phyloP scores from a whole-genome alignment of 2,113 vertebrate genomes.

The Spheniscus mendiculus region DNA sequence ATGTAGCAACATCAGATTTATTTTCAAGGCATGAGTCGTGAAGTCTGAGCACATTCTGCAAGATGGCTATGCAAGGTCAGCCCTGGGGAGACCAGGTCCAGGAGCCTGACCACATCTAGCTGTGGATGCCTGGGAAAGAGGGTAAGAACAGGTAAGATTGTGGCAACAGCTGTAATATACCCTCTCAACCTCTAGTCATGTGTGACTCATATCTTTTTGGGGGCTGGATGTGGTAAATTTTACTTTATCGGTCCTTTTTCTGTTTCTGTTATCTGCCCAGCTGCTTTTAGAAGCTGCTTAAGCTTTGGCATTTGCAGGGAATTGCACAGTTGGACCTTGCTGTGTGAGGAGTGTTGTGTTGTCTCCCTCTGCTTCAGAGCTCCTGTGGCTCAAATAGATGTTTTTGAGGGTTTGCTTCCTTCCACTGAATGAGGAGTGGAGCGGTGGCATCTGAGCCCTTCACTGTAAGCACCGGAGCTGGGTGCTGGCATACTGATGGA shows the following conservation, averaged over 20 bases:
- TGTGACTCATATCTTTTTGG: not conserved
- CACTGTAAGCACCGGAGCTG: not conserved
- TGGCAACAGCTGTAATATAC: not conserved
- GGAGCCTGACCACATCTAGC: not conserved
- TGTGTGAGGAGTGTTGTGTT: rapidly evolving
- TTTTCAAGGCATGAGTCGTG: not conserved
- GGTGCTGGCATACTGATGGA: not conserved
- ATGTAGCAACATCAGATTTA: not conserved
- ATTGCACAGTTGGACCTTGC: not conserved
- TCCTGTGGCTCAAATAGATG: rapidly evolving
- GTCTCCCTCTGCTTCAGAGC: not conserved
- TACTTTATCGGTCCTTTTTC: not conserved
- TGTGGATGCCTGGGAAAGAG: not conserved
- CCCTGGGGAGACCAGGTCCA: not conserved
- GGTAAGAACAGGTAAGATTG: too few relatives aligned
- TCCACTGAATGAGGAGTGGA: not conserved
- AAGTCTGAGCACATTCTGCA: not conserved
- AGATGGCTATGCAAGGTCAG: not conserved
- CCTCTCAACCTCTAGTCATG: not conserved
- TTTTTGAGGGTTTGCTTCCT: not conserved
- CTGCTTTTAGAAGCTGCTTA: not conserved
- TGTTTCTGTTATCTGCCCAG: not conserved
- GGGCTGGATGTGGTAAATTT: not conserved
- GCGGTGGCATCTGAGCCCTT: not conserved
- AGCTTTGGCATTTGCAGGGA: not conserved